Conservation (phyloP, 2,888 invertebrate species). For the Stomorhina lunata region DNA sequence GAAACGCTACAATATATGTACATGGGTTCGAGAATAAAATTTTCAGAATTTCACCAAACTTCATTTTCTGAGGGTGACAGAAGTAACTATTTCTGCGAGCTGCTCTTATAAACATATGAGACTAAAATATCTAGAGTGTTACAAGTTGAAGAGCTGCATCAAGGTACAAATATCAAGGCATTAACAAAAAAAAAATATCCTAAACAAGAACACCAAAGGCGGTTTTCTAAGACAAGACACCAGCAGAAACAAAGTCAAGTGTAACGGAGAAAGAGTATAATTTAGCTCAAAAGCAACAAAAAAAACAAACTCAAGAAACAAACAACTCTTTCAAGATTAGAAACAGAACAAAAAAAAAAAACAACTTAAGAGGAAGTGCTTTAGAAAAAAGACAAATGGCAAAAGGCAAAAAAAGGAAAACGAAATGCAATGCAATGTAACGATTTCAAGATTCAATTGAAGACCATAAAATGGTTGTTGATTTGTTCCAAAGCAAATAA, state of each 20-base stretch:
- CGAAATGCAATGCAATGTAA: constrained; percentile 3
- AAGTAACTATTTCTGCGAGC: too few relatives aligned
- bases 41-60: too few relatives aligned
- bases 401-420: neutral
- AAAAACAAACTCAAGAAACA: constrained; percentile 35
- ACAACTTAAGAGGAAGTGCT: neutral
- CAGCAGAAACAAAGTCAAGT: constrained; percentile 52
- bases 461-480: constrained; percentile 62
- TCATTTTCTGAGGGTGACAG: too few relatives aligned
- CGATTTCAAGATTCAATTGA: constrained; percentile 56
- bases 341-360: constrained; percentile 23
- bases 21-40: too few relatives aligned
- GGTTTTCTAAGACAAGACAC: constrained; percentile 47
- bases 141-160: constrained; percentile 17
- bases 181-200: neutral
- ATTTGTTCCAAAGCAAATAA: constrained; percentile 62
- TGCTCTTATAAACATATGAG: too few relatives aligned
- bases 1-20: too few relatives aligned
- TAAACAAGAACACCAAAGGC: constrained; percentile 52
- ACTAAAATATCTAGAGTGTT: too few relatives aligned
- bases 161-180: constrained; percentile 47
- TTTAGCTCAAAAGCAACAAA: constrained; percentile 39
- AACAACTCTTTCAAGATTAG: constrained; percentile 51
- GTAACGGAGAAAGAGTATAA: constrained; percentile 17
- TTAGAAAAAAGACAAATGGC: neutral